These are phyloP conservation scores for Hirundichthys speculiger DNA, from an alignment of 2,113 vertebrate species.

Conservation along the genomic window DNA sequence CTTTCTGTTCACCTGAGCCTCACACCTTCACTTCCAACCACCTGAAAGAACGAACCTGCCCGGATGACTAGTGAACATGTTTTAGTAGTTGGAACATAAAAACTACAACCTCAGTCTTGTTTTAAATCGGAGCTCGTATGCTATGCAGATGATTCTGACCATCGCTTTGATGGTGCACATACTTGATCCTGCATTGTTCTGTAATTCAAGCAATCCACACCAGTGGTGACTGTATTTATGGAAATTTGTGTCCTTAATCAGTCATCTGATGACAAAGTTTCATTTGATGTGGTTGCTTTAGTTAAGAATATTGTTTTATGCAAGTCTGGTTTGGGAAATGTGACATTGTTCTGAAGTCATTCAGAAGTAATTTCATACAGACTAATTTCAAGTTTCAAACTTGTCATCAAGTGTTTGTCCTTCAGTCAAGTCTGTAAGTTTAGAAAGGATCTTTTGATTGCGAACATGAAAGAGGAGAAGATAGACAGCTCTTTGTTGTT, in stretches of 20 bases:
- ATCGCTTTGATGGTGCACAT: not conserved
- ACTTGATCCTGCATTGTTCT: not conserved
- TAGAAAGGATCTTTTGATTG: constrained; percentile 6
- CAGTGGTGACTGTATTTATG: not conserved
- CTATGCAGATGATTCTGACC: not conserved
- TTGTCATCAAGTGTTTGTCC: constrained; percentile 5
- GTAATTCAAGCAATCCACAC: constrained; percentile 7
- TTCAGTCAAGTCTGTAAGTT: constrained; percentile 17
- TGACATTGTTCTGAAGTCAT: constrained; percentile 7
- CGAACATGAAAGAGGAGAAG: constrained; percentile 27
- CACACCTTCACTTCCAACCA: not conserved
- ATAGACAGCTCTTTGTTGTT: constrained; percentile 25
- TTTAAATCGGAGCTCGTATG: not conserved
- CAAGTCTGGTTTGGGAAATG: not conserved
- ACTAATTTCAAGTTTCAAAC: not conserved
- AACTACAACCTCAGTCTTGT: not conserved
- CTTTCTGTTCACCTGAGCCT: constrained; percentile 3
- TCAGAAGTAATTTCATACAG: not conserved
- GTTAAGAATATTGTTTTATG: not conserved
- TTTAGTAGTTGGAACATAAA: not conserved
- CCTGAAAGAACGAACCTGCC: not conserved
- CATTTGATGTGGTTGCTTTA: not conserved
- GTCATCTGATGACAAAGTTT: not conserved
- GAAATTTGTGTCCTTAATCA: too few species aligned
- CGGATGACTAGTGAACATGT: constrained; percentile 1